A percentile compares a stretch with the other conserved stretches of the same genome.
Evolutionary conservation across 2,113 vertebrate species (phyloP).

Genomic region (Argyrosomus japonicus): DNA sequence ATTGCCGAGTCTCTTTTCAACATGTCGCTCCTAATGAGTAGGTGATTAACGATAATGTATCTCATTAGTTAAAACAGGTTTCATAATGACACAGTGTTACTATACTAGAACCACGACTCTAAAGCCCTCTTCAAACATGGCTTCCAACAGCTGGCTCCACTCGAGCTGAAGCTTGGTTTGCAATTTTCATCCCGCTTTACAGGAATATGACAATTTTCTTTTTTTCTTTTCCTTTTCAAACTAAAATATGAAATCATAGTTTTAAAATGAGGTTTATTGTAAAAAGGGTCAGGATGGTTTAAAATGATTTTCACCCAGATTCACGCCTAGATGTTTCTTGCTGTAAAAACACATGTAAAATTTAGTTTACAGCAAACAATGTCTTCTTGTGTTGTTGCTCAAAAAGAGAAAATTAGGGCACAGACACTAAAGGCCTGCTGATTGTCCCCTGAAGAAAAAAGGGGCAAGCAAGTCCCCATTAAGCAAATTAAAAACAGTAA

Average conservation of each 20-base stretch:
- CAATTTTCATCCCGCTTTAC: background rate
- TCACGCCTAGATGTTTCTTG: background rate
- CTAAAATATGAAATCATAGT: background rate
- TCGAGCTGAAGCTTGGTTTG: background rate
- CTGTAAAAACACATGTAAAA: background rate
- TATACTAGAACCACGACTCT: constrained; percentile 32
- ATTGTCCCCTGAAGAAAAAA: background rate
- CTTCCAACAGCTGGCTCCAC: constrained; percentile 26
- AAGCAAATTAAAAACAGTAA: background rate
- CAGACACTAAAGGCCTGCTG: background rate
- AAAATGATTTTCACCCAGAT: background rate
- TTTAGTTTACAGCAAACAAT: constrained; percentile 11
- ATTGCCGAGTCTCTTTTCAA: constrained; percentile 56
- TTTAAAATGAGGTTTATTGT: background rate
- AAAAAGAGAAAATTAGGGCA: background rate
- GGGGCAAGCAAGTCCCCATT: background rate
- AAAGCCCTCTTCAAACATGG: constrained; percentile 38
- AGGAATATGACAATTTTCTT: background rate
- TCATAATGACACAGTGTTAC: constrained; percentile 57
- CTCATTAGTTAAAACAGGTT: constrained; percentile 79
- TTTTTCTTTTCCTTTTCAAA: background rate
- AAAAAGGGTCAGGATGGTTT: background rate
- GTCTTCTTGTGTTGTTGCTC: background rate
- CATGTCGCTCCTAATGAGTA: constrained; percentile 71
- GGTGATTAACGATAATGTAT: constrained; percentile 79